phyloP scores from a whole-genome alignment of 64 coral and sea anemone genomes.

The Pocillopora verrucosa region DNA sequence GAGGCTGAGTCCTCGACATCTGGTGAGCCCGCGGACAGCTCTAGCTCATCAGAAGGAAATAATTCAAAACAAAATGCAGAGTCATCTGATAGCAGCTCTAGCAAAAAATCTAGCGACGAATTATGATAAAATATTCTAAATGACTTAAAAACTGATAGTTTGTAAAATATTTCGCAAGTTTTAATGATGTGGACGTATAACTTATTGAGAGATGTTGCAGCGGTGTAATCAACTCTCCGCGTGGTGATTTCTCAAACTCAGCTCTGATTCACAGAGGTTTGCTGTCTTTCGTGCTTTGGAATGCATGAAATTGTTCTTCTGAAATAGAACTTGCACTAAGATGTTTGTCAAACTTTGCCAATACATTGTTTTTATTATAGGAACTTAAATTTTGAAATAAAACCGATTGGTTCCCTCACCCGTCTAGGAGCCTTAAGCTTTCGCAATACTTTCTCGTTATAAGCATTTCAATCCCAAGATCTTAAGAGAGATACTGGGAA shows the following conservation, averaged over 20 bases:
- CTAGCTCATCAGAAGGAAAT: neutral
- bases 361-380: no score
- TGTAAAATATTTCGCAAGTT: constrained; percentile 40
- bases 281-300: no score
- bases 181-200: constrained; percentile 32
- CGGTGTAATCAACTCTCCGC: neutral
- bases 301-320: no score
- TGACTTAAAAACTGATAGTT: neutral
- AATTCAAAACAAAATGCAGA: constrained; percentile 4
- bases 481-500: no score
- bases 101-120: constrained; percentile 13
- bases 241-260: neutral
- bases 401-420: no score
- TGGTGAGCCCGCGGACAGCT: neutral
- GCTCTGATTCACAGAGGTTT: no score
- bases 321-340: no score
- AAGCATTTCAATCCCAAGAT: no score
- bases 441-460: no score
- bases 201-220: neutral
- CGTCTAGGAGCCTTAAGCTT: no score
- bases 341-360: no score
- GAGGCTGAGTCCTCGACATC: constrained; percentile 3
- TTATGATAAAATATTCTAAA: constrained; percentile 28
- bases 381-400: no score
- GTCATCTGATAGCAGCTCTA: neutral